A percentile compares a stretch with the other conserved stretches of the same genome.
Evolutionary conservation across 2,113 vertebrate genomes (phyloP).

Genomic region (Gallinago undulata): DNA sequence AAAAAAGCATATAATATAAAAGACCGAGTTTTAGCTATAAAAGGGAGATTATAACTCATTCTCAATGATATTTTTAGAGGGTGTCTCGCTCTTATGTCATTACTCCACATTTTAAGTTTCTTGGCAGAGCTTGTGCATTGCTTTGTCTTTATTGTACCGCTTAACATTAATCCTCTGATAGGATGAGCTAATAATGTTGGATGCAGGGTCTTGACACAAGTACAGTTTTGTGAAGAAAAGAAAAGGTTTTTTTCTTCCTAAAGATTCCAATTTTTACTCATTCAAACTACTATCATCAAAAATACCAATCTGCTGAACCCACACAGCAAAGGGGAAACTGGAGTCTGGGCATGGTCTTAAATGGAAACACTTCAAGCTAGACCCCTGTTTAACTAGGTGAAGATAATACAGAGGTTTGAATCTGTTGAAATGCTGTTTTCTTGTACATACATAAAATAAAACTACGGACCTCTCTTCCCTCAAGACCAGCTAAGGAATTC

Average conservation of each 20-base stretch:
- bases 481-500: background rate
- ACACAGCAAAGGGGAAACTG: background rate
- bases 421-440: background rate
- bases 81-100: slow-evolving; percentile 49
- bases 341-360: background rate
- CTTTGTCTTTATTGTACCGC: slow-evolving; percentile 44
- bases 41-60: slow-evolving; percentile 61
- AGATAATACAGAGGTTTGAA: background rate
- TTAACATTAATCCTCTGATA: slow-evolving; percentile 32
- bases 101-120: background rate
- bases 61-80: slow-evolving; percentile 57
- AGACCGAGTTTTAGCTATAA: slow-evolving; percentile 63
- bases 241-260: background rate
- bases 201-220: background rate
- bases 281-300: background rate
- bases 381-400: background rate
- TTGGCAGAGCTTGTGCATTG: slow-evolving; percentile 19
- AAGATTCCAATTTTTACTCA: background rate
- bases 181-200: background rate
- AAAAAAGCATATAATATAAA: slow-evolving; percentile 46
- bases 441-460: background rate
- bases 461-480: background rate
- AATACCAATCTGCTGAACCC: background rate
- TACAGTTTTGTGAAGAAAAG: background rate
- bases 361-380: background rate